These are phyloP conservation scores for Nephrotoma flavescens DNA, from an alignment of 2,888 invertebrate genomes.

Conservation along the genomic window DNA sequence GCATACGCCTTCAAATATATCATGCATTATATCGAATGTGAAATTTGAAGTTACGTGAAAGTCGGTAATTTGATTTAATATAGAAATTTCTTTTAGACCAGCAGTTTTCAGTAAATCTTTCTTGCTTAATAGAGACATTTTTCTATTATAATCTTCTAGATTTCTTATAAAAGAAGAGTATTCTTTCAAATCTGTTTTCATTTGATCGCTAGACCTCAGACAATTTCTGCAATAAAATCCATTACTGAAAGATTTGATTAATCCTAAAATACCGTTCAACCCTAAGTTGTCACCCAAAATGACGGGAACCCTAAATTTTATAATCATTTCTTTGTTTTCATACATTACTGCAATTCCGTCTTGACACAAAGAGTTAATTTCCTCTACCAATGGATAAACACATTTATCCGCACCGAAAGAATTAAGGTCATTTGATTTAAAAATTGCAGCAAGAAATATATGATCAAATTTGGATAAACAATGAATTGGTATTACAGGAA, in stretches of 20 bases:
- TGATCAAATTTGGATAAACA: not conserved
- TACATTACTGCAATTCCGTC: not conserved
- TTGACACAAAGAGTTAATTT: not conserved
- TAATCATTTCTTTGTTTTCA: not conserved
- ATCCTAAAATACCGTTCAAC: not conserved
- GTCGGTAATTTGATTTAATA: not conserved
- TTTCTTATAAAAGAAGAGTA: not conserved
- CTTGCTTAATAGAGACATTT: not conserved
- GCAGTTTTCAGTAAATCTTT: not conserved
- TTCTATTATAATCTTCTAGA: not conserved
- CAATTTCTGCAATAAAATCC: not conserved
- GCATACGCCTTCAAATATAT: not conserved
- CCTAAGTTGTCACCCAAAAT: not conserved
- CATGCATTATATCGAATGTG: not conserved
- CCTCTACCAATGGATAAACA: not conserved
- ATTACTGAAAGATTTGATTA: not conserved
- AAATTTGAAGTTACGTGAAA: not conserved
- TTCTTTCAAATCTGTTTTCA: not conserved
- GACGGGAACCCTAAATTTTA: not conserved
- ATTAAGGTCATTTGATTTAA: not conserved
- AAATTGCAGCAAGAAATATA: not conserved
- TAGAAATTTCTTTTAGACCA: not conserved
- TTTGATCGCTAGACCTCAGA: not conserved
- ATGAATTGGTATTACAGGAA: not conserved
- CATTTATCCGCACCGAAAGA: not conserved